A percentile compares a stretch with the other conserved stretches of the same genome.
These are phyloP conservation scores for Rhabdomys dilectus DNA, from an alignment of 2,113 vertebrate species.

Conservation along the genomic window DNA sequence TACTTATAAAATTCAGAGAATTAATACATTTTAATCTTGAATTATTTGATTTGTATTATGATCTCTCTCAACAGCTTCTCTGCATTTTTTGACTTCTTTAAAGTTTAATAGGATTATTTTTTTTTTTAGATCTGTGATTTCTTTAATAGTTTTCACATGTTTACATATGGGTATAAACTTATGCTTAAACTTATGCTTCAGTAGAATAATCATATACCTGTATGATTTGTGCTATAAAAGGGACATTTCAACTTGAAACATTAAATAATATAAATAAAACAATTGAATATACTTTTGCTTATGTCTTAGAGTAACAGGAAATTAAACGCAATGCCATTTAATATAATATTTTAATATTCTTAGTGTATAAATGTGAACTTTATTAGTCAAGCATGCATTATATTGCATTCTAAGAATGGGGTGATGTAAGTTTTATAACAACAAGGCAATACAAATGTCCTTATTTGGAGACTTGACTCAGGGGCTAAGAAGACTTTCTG, in stretches of 20 bases:
- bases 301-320: neutral
- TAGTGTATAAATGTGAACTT: neutral
- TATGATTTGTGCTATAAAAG: neutral
- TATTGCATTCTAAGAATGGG: neutral
- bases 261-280: neutral
- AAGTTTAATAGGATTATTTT: neutral
- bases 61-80: neutral
- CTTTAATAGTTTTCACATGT: neutral
- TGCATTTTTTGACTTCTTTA: neutral
- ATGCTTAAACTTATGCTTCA: neutral
- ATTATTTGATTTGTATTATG: neutral
- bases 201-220: neutral
- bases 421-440: neutral
- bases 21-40: neutral
- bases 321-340: neutral
- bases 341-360: neutral
- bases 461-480: neutral
- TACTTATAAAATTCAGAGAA: neutral
- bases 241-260: neutral
- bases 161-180: too few species aligned
- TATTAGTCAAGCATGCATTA: constrained; percentile 3
- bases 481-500: neutral
- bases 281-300: neutral
- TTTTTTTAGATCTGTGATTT: neutral
- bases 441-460: neutral